Conservation (phyloP, 37 sponge, comb jelly and placozoan species). For the Geodia barretti region DNA sequence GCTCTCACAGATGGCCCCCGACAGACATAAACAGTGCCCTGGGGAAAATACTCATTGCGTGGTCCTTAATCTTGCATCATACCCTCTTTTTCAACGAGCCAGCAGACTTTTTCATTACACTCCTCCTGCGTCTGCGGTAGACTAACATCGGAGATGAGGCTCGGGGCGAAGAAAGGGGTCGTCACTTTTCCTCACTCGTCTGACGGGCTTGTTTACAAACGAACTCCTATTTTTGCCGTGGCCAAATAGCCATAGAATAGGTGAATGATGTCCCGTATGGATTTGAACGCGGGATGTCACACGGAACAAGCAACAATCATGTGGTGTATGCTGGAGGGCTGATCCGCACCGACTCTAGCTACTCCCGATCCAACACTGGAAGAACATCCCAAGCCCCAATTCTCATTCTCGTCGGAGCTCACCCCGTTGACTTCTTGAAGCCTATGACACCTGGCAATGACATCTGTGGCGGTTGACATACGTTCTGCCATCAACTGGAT, state of each 20-base stretch:
- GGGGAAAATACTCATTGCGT: neutral
- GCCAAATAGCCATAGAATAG: constrained; percentile 30
- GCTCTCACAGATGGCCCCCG: neutral
- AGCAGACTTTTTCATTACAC: constrained; percentile 40
- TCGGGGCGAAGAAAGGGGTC: constrained; percentile 8
- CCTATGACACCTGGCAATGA: constrained; percentile 64
- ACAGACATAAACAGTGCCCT: neutral
- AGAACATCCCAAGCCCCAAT: neutral
- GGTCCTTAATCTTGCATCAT: neutral
- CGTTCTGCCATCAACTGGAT: constrained; percentile 11
- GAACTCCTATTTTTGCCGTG: constrained; percentile 9
- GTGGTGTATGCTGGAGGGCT: constrained; percentile 44
- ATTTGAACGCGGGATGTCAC: constrained; percentile 35
- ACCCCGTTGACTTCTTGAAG: neutral
- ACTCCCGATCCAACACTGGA: neutral
- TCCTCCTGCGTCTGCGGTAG: constrained; percentile 32
- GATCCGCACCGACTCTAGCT: constrained; percentile 9
- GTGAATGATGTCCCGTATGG: constrained; percentile 55
- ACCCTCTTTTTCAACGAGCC: neutral
- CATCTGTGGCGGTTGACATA: constrained; percentile 28
- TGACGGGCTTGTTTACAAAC: constrained; percentile 29
- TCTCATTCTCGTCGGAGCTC: neutral
- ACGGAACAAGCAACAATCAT: constrained; percentile 9
- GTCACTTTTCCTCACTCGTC: constrained; percentile 45
- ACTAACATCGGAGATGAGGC: constrained; percentile 55